Base-by-base conservation (phyloP, 1,140 invertebrate species). In the Hycleus cichorii region DNA sequence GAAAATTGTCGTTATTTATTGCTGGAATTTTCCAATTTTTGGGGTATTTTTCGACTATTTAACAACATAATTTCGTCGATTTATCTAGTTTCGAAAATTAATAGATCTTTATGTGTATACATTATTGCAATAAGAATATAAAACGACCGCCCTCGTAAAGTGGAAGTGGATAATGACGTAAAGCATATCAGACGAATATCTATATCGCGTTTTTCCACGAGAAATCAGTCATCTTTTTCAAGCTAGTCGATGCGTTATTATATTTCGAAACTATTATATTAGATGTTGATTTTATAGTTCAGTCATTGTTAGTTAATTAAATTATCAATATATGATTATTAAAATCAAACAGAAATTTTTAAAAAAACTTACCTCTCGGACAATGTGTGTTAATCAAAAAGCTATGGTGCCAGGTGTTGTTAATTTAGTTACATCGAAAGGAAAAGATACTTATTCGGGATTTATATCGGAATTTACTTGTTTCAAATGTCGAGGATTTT, bases 331-430 rank as follows among this genome's bases (percentile, higher is more conserved):
- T 18, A 18, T 18, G 18, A 18, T 18, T 18, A 18, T 18, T 18
- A 18, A 18, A 18, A 18, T 18, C 18, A 18, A 18, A 18, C 18
- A 18, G 18, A 18, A 18, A 18, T 18, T 18, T 18, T 18, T 18
- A 18, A 18, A 18, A 18, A 18, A 32, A 32, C 32, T 32, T 7
- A 7, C 7, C 7, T 32, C 7, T 32, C 40, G 40, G 9, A 42
- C 5, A 0, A 74, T 74, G 72, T 74, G 72, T 50, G 69, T 72
- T 40, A 71, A 68, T 60, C 67, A 69, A 58, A 49, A 66, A 39
- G 63, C 63, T 46, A 72, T 74, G 71, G 70, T 74, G 4, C 72
- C 72, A 25, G 68, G 69, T 44, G 68, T 72, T 59, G 67, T 72
- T 47, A 72, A 71, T 61, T 65, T 71, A n/a, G 71, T 74, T 8